Conservation (phyloP, 2,888 invertebrate genomes). For the Lithophane socia region DNA sequence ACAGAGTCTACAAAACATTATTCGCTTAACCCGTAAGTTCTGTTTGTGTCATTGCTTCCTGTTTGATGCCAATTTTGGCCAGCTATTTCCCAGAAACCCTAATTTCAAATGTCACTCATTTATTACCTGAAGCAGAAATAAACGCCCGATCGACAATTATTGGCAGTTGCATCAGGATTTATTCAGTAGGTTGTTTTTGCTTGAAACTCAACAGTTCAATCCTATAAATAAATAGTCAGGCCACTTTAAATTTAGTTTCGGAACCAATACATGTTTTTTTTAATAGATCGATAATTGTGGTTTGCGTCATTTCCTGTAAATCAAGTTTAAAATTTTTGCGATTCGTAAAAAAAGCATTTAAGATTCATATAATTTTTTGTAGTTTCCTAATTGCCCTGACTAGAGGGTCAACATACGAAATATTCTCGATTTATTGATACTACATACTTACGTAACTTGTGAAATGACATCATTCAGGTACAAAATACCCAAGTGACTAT, state of each 20-base stretch:
- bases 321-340: conserved; percentile 15
- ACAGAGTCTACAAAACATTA: not conserved
- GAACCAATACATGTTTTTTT: conserved; percentile 3
- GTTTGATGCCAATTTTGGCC: not conserved
- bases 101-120: conserved; percentile 11
- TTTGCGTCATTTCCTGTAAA: conserved; percentile 33
- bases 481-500: not conserved
- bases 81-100: conserved; percentile 3
- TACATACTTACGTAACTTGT: not conserved
- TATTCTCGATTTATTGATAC: not conserved
- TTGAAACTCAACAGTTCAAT: not conserved
- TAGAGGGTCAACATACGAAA: not conserved
- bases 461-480: not conserved
- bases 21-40: no score
- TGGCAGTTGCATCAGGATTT: not conserved
- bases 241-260: conserved; percentile 22
- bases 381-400: no score
- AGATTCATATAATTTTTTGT: not conserved
- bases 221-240: not conserved
- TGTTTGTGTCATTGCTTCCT: not conserved
- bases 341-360: not conserved
- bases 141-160: conserved; percentile 1
- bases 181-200: not conserved
- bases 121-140: conserved; percentile 16
- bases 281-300: conserved; percentile 1